Evolutionary conservation across 37 sponge, comb jelly and placozoan species (phyloP).

Genomic region (Spongilla lacustris): DNA sequence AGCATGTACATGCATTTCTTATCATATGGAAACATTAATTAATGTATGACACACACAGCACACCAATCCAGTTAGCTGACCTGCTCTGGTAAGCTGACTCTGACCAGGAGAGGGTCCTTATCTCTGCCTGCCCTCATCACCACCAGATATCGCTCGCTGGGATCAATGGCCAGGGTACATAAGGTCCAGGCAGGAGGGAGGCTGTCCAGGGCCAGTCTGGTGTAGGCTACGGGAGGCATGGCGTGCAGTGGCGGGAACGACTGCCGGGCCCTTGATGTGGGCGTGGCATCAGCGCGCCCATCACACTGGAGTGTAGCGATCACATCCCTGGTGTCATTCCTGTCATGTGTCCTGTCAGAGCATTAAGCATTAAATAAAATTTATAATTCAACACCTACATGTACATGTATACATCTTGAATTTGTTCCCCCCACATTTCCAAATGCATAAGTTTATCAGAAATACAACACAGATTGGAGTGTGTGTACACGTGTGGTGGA

Average conservation of each 20-base stretch:
- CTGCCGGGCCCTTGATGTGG: background rate
- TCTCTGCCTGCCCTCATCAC: background rate
- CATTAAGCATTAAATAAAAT: background rate
- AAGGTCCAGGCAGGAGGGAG: slow-evolving; percentile 40
- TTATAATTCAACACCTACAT: too few relatives aligned
- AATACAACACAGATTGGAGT: too few relatives aligned
- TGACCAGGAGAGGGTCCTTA: background rate
- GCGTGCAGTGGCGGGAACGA: background rate
- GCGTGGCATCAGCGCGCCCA: background rate
- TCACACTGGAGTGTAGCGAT: background rate
- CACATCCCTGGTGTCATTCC: background rate
- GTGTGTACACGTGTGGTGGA: too few relatives aligned
- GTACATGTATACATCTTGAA: too few relatives aligned
- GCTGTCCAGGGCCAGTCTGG: slow-evolving; percentile 11
- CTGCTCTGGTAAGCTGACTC: background rate
- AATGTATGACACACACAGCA: background rate
- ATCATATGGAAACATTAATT: too few relatives aligned
- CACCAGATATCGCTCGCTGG: background rate
- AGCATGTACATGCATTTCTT: slow-evolving; percentile 2
- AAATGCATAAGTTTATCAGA: too few relatives aligned
- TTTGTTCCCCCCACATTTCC: too few relatives aligned
- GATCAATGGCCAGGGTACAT: slow-evolving; percentile 27
- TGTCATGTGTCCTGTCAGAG: background rate
- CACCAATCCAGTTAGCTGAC: background rate
- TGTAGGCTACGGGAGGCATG: slow-evolving; percentile 25